A percentile compares a stretch with the other conserved stretches of the same genome.
Conservation (phyloP, 2,797 vertebrate genomes). For the Hypotaenidia philippensis region DNA sequence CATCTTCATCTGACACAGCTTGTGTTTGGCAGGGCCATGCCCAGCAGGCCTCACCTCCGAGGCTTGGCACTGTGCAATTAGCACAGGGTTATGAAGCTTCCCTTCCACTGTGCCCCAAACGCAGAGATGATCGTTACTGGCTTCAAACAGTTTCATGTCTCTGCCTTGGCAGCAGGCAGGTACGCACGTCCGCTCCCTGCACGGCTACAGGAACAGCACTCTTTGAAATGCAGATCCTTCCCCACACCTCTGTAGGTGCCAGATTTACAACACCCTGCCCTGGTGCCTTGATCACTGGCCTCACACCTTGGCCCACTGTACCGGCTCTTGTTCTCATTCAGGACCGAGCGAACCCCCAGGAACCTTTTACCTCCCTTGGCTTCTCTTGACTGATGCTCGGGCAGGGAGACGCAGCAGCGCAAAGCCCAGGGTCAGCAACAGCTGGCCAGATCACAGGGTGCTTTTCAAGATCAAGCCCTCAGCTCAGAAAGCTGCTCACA, state of each 20-base stretch:
- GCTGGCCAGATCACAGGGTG: neutral
- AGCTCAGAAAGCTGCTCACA: neutral
- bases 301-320: neutral
- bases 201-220: neutral
- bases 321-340: neutral
- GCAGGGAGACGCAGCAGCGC: rapidly evolving
- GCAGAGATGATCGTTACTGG: neutral
- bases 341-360: rapidly evolving
- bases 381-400: rapidly evolving
- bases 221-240: conserved; percentile 47
- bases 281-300: neutral
- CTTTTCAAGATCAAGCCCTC: neutral
- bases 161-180: neutral
- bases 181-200: neutral
- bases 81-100: neutral
- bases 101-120: neutral
- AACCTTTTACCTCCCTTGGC: neutral
- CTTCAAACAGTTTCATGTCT: neutral
- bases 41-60: neutral
- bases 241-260: conserved; percentile 16
- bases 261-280: conserved; percentile 26
- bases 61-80: neutral
- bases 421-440: neutral
- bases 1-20: neutral
- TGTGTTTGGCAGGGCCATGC: rapidly evolving